Evolutionary conservation across 2,797 vertebrate genomes (phyloP).

Genomic region (Chelonia mydas): DNA sequence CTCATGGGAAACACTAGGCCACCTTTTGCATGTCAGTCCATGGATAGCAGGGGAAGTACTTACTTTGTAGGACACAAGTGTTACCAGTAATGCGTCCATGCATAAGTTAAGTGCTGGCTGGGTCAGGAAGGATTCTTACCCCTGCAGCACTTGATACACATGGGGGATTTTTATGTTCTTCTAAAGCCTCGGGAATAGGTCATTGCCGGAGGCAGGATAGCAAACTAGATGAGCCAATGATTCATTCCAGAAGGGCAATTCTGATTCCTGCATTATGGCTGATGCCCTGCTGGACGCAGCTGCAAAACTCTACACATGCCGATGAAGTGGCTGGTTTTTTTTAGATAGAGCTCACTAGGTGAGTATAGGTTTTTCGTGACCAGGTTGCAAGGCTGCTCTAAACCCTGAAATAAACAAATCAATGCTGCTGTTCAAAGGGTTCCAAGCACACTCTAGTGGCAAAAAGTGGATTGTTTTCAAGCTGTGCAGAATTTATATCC

Average conservation of each 20-base stretch:
- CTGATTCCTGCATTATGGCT: accelerated
- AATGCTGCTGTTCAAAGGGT: accelerated
- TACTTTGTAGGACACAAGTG: neutral
- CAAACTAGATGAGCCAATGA: accelerated
- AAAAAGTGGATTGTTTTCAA: accelerated
- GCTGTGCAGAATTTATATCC: neutral
- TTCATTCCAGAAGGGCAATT: neutral
- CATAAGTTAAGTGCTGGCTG: neutral
- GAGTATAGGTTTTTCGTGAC: accelerated
- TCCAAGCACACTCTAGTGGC: conserved; percentile 6
- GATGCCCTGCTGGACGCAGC: neutral
- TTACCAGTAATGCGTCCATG: too few species aligned
- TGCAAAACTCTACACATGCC: neutral
- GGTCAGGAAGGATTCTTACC: neutral
- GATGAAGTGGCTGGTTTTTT: neutral
- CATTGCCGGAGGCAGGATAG: neutral
- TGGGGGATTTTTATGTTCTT: neutral
- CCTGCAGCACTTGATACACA: neutral
- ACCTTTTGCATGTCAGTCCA: neutral
- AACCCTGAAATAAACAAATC: accelerated
- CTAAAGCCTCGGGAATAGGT: neutral
- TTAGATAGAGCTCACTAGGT: neutral
- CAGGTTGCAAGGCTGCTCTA: accelerated
- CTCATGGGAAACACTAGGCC: neutral
- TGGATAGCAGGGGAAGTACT: neutral